phyloP scores from a whole-genome alignment of 1,140 invertebrate species.

The Drosophila malerkotliana region DNA sequence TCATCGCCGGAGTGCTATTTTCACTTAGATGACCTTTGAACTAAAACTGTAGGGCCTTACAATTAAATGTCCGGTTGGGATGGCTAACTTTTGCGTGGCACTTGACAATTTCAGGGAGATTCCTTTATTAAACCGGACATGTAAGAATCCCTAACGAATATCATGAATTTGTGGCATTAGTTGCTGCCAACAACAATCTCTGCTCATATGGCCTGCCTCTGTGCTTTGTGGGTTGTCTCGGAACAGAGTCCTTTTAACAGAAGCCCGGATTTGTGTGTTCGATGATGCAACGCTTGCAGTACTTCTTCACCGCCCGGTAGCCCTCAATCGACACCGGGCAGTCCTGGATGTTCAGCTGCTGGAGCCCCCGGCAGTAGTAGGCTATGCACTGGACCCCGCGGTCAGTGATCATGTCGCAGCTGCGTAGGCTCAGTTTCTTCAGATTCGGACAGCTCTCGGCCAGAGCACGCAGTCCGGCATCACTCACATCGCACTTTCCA shows the following conservation, averaged over 20 bases:
- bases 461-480: conserved; percentile 92
- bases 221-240: conserved; percentile 52
- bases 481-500: conserved; percentile 96
- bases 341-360: conserved; percentile 96
- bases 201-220: conserved; percentile 78
- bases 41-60: conserved; percentile 13
- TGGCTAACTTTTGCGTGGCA: conserved; percentile 27
- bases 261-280: conserved; percentile 97
- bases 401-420: conserved; percentile 95
- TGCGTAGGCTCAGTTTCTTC: conserved; percentile 94
- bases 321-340: conserved; percentile 94
- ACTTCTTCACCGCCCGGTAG: conserved; percentile 95
- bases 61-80: conserved; percentile 6
- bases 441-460: conserved; percentile 95
- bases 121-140: conserved; percentile 1
- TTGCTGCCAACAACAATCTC: conserved; percentile 62
- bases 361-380: conserved; percentile 93
- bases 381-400: conserved; percentile 93
- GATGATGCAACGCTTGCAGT: conserved; percentile 95
- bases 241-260: conserved; percentile 85
- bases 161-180: conserved; percentile 14
- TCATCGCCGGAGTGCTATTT: not conserved
- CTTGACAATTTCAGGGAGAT: not conserved
- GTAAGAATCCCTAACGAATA: conserved; percentile 11
- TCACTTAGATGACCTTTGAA: conserved; percentile 14